Percentiles rank a stretch among this genome's conserved stretches.
These are phyloP conservation scores for Amphibalanus amphitrite DNA, from an alignment of 1,140 invertebrate species.

Conservation along the genomic window DNA sequence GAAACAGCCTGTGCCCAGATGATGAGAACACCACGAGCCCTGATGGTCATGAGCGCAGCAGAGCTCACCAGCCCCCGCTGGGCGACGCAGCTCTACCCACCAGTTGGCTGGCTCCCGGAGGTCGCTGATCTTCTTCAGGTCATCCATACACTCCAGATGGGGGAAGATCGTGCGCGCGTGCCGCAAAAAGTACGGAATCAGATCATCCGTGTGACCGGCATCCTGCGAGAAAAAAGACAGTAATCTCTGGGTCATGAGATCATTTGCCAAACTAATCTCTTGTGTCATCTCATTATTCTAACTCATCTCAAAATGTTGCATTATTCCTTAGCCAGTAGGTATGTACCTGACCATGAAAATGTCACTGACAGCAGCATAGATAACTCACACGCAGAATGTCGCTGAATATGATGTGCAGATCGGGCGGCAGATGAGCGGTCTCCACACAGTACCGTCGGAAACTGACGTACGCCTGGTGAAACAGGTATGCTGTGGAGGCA, in stretches of 20 bases:
- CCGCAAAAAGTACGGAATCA: constrained; percentile 85
- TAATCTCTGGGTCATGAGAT: too few species aligned
- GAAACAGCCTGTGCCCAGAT: too few species aligned
- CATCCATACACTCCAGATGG: constrained; percentile 93
- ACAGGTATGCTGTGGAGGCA: constrained; percentile 41
- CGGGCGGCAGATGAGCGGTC: constrained; percentile 63
- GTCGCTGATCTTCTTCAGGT: constrained; percentile 91
- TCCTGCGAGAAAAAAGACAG: too few species aligned
- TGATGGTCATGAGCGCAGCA: too few species aligned
- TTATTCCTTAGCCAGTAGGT: too few species aligned
- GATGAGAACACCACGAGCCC: too few species aligned
- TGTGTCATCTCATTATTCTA: too few species aligned
- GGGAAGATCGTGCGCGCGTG: constrained; percentile 88
- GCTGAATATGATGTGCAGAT: constrained; percentile 78
- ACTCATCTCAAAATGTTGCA: too few species aligned
- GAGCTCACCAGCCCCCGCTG: constrained; percentile 50
- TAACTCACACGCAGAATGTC: constrained; percentile 50
- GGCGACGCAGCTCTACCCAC: constrained; percentile 48
- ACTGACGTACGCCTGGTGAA: constrained; percentile 69
- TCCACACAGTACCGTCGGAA: constrained; percentile 80
- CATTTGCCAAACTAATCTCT: too few species aligned
- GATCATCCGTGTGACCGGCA: constrained; percentile 64
- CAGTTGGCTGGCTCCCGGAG: constrained; percentile 79
- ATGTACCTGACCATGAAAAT: not conserved
- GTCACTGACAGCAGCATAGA: not conserved